Conservation (phyloP, 2,797 vertebrate species). For the Enteromius unitaeniatus region DNA sequence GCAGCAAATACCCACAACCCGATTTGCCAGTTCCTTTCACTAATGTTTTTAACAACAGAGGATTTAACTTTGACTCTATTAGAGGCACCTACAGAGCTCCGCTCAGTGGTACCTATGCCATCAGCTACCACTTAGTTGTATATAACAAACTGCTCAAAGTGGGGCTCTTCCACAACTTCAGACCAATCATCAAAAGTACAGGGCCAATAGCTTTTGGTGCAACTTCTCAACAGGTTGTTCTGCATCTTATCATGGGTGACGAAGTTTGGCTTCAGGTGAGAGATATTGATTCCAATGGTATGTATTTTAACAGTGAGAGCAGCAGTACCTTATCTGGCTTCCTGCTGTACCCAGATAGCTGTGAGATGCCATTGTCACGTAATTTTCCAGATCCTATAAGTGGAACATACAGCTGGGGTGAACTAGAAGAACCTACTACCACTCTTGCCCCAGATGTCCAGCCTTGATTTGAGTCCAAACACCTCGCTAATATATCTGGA, state of each 20-base stretch:
- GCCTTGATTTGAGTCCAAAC: not conserved
- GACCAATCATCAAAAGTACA: conserved; percentile 63
- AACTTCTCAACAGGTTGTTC: conserved; percentile 66
- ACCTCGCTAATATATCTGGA: not conserved
- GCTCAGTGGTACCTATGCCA: conserved; percentile 76
- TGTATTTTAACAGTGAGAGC: conserved; percentile 58
- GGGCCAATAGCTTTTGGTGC: conserved; percentile 36
- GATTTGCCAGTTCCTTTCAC: conserved; percentile 70
- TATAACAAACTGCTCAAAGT: conserved; percentile 62
- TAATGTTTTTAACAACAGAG: conserved; percentile 62
- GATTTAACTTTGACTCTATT: conserved; percentile 51
- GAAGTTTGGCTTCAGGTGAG: conserved; percentile 78
- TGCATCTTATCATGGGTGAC: conserved; percentile 64
- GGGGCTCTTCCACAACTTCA: conserved; percentile 71
- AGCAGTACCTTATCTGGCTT: conserved; percentile 75
- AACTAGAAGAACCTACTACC: not conserved
- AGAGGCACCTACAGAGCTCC: conserved; percentile 72
- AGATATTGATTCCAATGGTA: conserved; percentile 64
- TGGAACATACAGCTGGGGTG: conserved; percentile 52
- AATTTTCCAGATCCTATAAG: conserved; percentile 3
- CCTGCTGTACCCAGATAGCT: conserved; percentile 75
- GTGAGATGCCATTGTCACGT: conserved; percentile 54
- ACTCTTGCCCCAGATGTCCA: not conserved
- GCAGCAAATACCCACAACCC: conserved; percentile 47
- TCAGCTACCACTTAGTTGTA: conserved; percentile 68